Evolutionary conservation across 2,888 invertebrate species (phyloP).

Genomic region (Limnephilus rhombicus): DNA sequence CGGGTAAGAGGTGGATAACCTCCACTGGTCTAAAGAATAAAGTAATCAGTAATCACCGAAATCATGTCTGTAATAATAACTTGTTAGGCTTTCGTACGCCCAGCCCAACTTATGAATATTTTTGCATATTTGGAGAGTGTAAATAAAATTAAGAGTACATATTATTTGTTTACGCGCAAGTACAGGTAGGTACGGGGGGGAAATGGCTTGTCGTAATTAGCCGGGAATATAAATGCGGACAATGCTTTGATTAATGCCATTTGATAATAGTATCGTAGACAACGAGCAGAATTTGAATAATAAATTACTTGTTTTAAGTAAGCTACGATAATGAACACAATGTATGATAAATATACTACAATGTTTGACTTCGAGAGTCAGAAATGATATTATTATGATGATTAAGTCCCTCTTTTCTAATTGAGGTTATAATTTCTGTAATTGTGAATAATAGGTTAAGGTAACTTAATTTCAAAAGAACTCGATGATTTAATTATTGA

Average conservation of each 20-base stretch:
- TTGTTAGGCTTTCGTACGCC: conserved; percentile 27
- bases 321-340: background rate
- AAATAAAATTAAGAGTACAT: conserved; percentile 18
- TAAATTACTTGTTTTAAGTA: background rate
- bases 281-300: background rate
- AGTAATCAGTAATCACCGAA: conserved; percentile 14
- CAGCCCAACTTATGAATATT: conserved; percentile 29
- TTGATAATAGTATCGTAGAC: background rate
- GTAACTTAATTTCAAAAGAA: too few relatives aligned
- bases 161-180: conserved; percentile 17
- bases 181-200: background rate
- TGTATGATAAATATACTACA: background rate
- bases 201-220: conserved; percentile 30
- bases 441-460: too few relatives aligned
- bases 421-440: background rate
- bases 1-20: too few relatives aligned
- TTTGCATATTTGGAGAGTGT: conserved; percentile 24
- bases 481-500: background rate
- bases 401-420: background rate
- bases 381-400: background rate
- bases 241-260: conserved; percentile 2
- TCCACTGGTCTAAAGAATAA: background rate
- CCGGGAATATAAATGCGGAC: conserved; percentile 4
- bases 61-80: conserved; percentile 39
- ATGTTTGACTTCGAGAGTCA: background rate